Evolutionary conservation across 2,888 invertebrate species (phyloP), one percentile per base, ranked within the genome.

Genomic region (Ariolimax columbianus): DNA sequence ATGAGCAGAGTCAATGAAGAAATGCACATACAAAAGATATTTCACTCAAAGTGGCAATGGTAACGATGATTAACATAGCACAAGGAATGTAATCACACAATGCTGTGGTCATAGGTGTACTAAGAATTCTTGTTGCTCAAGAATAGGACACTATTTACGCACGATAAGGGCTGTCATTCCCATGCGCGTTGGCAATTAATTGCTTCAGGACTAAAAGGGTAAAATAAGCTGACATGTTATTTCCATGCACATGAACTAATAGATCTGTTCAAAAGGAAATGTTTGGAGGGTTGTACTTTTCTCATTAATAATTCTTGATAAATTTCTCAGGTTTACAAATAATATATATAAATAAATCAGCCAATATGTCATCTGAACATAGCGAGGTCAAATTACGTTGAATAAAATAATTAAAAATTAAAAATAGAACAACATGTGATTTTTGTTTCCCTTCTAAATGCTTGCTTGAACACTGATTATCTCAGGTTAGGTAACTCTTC

Each of bases 1-100:
- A 77, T 82, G 68, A 55, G 79, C 47, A 79, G 73, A 51, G 75
- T 73, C 47, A 72, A 51, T 80, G 51, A 66, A 75, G 26, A 66
- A 63, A 63, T 63, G 38, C 73, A 63, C 59, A 80, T 17, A 70
- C 70, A 9, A 78, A 66, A 78, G 33, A 59, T 36, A n/a, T 63
- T 38, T 38, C 23, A 55, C 3, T 55, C 3, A 26, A 40, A 77
- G 11, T 30, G 4, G 17, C 30, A 30, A 51, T 33, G 17, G 7
- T 17, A 19, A 77, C 17, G 3, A 55, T 55, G 55, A 77, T 6
- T 19, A 51, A 81, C 40, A 70, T 33, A 75, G 47, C 26, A 47
- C 2, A 2, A 75, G 14, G 73, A 75, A 47, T 30, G 11, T 30
- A 11, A 47, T 47, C 73, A 47, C 73, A 47, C 43, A 47, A 47